Conservation (phyloP, 2,113 vertebrate species). For the Oreotragus oreotragus region DNA sequence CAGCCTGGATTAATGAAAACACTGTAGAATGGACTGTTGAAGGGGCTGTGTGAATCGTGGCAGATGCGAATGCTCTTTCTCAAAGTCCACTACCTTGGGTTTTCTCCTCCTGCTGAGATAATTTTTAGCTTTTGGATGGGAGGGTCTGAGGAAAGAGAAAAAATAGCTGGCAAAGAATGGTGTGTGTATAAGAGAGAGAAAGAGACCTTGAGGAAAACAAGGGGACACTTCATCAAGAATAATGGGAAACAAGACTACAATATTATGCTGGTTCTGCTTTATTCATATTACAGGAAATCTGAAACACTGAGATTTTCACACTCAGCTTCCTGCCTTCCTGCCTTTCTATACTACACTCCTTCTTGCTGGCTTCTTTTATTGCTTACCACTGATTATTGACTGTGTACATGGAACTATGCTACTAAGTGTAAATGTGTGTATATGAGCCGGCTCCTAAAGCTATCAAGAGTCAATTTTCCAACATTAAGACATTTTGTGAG, state of each 20-base stretch:
- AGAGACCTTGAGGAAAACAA: neutral
- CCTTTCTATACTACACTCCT: neutral
- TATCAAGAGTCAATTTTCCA: neutral
- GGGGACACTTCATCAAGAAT: neutral
- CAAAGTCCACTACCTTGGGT: neutral
- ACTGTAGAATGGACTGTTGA: neutral
- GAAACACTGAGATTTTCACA: neutral
- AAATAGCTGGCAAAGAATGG: neutral
- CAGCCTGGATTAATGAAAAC: neutral
- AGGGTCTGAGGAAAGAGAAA: neutral
- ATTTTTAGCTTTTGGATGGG: neutral
- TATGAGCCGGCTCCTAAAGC: neutral
- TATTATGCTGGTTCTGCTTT: neutral
- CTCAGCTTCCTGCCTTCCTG: neutral
- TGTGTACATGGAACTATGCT: neutral
- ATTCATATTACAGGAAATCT: neutral
- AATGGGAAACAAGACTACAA: neutral
- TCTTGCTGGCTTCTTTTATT: neutral
- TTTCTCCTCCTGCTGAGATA: neutral
- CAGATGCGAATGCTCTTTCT: neutral
- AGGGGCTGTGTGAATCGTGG: neutral
- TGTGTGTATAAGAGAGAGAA: neutral
- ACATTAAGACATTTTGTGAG: neutral
- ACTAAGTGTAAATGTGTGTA: neutral
- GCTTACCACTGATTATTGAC: neutral